These are phyloP conservation scores for Eptatretus burgeri DNA, from an alignment of 2,113 vertebrate genomes.

Conservation along the genomic window DNA sequence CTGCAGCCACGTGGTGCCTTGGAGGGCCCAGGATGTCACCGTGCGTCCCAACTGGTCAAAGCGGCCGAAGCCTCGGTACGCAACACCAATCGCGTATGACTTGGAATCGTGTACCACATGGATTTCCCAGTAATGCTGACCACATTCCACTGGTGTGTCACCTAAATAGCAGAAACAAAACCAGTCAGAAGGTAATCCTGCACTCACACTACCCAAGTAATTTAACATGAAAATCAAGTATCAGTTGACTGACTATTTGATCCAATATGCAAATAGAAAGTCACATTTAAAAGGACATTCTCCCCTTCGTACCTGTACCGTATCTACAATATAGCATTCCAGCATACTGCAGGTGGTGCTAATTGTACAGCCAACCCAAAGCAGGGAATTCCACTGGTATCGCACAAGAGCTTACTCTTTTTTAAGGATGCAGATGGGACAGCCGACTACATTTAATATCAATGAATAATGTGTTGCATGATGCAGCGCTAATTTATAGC, in stretches of 20 bases:
- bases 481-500: too few species aligned
- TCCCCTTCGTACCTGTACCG: not conserved
- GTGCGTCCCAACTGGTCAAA: slow-evolving; percentile 72
- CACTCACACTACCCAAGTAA: not conserved
- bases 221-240: not conserved
- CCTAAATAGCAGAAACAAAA: slow-evolving; percentile 19
- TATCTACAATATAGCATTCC: not conserved
- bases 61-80: slow-evolving; percentile 44
- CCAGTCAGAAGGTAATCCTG: not conserved
- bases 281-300: not conserved
- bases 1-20: slow-evolving; percentile 76
- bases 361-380: too few species aligned
- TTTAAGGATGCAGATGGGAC: too few species aligned
- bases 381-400: not conserved
- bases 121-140: slow-evolving; percentile 72
- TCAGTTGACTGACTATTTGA: not conserved
- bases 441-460: not conserved
- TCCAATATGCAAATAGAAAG: not conserved
- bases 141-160: slow-evolving; percentile 32
- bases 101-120: slow-evolving; percentile 56
- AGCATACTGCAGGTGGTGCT: not conserved
- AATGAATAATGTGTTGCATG: too few species aligned
- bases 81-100: slow-evolving; percentile 47
- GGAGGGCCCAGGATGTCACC: slow-evolving; percentile 48
- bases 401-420: not conserved